phyloP scores from a whole-genome alignment of 1,140 invertebrate species.

The Harpegnathos saltator region DNA sequence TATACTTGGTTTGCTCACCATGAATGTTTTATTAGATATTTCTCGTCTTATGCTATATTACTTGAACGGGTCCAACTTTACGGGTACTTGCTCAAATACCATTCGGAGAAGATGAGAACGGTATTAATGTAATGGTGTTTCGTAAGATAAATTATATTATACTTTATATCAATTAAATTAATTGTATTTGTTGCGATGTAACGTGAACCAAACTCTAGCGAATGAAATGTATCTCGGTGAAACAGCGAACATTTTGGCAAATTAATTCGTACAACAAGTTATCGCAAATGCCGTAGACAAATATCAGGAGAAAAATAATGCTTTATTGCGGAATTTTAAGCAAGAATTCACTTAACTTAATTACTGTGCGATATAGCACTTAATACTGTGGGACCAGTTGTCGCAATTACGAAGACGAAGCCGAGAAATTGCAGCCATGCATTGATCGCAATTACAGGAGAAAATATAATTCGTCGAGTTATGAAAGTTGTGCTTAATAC shows the following conservation, averaged over 20 bases:
- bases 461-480: background rate
- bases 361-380: too few species aligned
- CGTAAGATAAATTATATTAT: too few species aligned
- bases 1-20: background rate
- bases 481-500: background rate
- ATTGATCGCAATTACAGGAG: background rate
- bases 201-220: conserved; percentile 6
- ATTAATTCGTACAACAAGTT: background rate
- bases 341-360: background rate
- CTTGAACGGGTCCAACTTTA: too few species aligned
- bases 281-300: background rate
- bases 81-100: too few species aligned
- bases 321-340: background rate
- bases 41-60: too few species aligned
- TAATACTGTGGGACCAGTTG: too few species aligned
- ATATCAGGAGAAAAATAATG: background rate
- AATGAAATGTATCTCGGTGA: background rate
- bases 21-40: too few species aligned
- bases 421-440: background rate
- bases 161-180: conserved; percentile 8
- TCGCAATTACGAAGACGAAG: too few species aligned
- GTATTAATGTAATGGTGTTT: background rate
- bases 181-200: background rate
- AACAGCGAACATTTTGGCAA: background rate
- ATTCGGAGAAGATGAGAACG: background rate